A percentile compares a stretch with the other conserved stretches of the same genome.
These are phyloP conservation scores for Uromys caudimaculatus DNA, from an alignment of 2,797 vertebrate species.

Conservation along the genomic window DNA sequence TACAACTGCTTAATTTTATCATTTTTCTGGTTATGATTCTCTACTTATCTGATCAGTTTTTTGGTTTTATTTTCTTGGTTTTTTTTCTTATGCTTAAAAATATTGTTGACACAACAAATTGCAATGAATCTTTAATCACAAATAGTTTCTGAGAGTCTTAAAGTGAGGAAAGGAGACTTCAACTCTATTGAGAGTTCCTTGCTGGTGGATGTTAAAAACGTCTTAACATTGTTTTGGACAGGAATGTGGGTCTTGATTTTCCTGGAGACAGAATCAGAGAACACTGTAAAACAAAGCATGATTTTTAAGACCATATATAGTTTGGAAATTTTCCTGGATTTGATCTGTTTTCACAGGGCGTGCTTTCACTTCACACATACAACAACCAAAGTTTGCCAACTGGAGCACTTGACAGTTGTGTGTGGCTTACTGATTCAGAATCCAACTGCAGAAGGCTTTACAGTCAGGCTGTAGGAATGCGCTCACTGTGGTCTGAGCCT, in stretches of 20 bases:
- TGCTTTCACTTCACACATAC: background rate
- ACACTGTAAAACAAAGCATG: background rate
- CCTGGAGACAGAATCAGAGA: background rate
- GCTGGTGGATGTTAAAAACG: background rate
- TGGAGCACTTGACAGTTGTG: background rate
- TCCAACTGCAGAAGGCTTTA: background rate
- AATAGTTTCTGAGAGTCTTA: background rate
- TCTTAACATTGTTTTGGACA: background rate
- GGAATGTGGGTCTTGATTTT: conserved; percentile 46
- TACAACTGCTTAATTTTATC: background rate
- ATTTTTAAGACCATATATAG: conserved; percentile 4
- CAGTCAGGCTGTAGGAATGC: background rate
- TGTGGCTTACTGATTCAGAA: background rate
- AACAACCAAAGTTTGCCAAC: background rate
- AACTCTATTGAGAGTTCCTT: background rate
- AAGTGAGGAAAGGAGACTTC: background rate
- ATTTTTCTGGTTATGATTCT: conserved; percentile 30
- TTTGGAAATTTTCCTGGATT: conserved; percentile 37
- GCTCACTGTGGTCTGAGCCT: background rate
- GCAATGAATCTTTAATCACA: conserved; percentile 13
- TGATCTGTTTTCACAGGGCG: background rate
- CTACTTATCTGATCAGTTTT: background rate
- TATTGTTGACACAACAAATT: conserved; percentile 16
- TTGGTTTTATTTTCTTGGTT: background rate
- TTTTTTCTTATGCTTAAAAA: background rate